Base-by-base conservation (phyloP, 2,113 vertebrate species). In the Siphamia tubifer region DNA sequence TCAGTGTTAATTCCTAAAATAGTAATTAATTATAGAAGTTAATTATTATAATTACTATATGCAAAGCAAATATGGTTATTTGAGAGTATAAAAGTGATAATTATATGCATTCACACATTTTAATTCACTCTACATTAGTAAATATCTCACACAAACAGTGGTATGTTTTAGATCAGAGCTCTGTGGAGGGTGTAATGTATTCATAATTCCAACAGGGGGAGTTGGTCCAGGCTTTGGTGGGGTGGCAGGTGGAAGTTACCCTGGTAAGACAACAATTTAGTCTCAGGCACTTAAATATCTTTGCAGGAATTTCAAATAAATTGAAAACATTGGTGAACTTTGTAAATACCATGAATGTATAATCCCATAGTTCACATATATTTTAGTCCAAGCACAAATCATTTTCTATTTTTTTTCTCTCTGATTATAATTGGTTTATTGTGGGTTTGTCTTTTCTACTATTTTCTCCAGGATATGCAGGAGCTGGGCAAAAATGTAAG, bases 401-500 rank as follows among this genome's bases (percentile, higher is more conserved):
- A n/a, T n/a, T n/a, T n/a, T n/a, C n/a, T n/a, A n/a, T n/a, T n/a
- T n/a, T n/a, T n/a, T n/a, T n/a, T n/a, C n/a, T n/a, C n/a, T n/a
- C n/a, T 63, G 12, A 62, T 30, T 24, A 48, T 42, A 34, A 47
- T 8, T 49, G 55, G 32, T 61, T 60, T 15, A 39, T 57, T 27
- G 30, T 68, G 23, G 67, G 39, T 68, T 38, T 65, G n/a, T 70
- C 25, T 71, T 75, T 70, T 66, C 67, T 78, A 23, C 68, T 56
- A n/a, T 77, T 83, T 24, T 60, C 27, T 66, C 34, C 53, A 90
- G 89, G 85, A 58, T 84, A 84, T 24, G 4, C 70, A 10, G 82
- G 82, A 0, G 83, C 73, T 4, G 81, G 85, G 24, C 90, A 91
- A 55, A 91, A 91, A 87, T 82, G 90, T 91, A 87, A 90, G 90